These are phyloP conservation scores for Conops quadrifasciatus DNA, from an alignment of 2,888 invertebrate species.

Conservation along the genomic window DNA sequence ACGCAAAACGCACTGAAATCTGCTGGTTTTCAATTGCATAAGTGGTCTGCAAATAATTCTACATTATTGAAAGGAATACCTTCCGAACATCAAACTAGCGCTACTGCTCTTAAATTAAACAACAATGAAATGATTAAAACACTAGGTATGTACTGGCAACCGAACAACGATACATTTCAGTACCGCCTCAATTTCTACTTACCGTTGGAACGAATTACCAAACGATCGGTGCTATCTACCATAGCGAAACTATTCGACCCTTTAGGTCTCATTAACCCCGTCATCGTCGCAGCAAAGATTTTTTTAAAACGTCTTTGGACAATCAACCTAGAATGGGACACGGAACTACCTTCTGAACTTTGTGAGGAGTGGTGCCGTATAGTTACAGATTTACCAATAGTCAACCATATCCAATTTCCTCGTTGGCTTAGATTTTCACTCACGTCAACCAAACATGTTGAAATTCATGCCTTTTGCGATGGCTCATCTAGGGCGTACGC, in stretches of 20 bases:
- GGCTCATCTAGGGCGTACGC: constrained; percentile 32
- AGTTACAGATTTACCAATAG: neutral
- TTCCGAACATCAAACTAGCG: neutral
- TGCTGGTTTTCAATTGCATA: neutral
- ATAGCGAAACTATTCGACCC: constrained; percentile 19
- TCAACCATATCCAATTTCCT: constrained; percentile 6
- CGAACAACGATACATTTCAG: constrained; percentile 1
- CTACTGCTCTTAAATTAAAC: neutral
- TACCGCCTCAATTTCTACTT: neutral
- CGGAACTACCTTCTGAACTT: constrained; percentile 12
- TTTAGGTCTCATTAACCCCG: neutral
- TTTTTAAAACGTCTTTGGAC: constrained; percentile 14
- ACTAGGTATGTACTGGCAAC: neutral
- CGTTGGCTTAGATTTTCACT: constrained; percentile 24
- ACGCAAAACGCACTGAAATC: constrained; percentile 1
- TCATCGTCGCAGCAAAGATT: neutral
- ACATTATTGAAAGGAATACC: neutral
- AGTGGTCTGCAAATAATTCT: neutral
- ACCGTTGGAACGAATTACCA: neutral
- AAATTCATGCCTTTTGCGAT: constrained; percentile 37
- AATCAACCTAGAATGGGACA: constrained; percentile 23
- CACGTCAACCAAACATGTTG: constrained; percentile 16
- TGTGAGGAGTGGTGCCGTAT: neutral
- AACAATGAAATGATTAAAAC: neutral
- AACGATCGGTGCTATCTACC: neutral